Evolutionary conservation across 2,113 vertebrate genomes (phyloP).

Genomic region (Tenrec ecaudatus): DNA sequence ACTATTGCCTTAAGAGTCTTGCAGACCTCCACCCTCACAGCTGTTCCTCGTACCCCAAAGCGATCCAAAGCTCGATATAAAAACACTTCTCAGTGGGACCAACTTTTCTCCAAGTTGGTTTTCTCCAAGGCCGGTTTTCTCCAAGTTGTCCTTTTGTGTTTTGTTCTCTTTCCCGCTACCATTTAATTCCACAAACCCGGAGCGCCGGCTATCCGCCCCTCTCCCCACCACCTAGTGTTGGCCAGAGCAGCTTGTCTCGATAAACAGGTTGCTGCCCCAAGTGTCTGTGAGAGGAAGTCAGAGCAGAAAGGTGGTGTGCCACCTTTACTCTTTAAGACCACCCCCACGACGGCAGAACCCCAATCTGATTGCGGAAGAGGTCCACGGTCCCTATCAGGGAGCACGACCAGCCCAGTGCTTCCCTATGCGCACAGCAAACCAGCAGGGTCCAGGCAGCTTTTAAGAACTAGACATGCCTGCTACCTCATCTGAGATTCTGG

Average conservation of each 20-base stretch:
- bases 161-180: neutral
- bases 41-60: neutral
- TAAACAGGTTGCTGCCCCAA: neutral
- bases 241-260: neutral
- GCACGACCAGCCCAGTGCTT: neutral
- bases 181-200: neutral
- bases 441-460: neutral
- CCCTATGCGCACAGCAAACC: neutral
- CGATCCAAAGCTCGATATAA: neutral
- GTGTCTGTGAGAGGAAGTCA: neutral
- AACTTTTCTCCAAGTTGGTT: neutral
- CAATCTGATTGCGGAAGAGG: neutral
- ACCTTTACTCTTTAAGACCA: neutral
- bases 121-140: too few species aligned
- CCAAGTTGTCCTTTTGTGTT: neutral
- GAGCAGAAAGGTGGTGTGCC: neutral
- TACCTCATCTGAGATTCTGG: neutral
- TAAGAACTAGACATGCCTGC: neutral
- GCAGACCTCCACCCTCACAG: neutral
- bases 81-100: neutral
- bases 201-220: neutral
- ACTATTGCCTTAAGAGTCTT: neutral
- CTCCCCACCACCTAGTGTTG: neutral
- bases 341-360: neutral
- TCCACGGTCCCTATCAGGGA: neutral